A percentile compares a stretch with the other conserved stretches of the same genome.
These are phyloP conservation scores for Lonchura striata DNA, from an alignment of 2,113 vertebrate genomes.

Conservation along the genomic window DNA sequence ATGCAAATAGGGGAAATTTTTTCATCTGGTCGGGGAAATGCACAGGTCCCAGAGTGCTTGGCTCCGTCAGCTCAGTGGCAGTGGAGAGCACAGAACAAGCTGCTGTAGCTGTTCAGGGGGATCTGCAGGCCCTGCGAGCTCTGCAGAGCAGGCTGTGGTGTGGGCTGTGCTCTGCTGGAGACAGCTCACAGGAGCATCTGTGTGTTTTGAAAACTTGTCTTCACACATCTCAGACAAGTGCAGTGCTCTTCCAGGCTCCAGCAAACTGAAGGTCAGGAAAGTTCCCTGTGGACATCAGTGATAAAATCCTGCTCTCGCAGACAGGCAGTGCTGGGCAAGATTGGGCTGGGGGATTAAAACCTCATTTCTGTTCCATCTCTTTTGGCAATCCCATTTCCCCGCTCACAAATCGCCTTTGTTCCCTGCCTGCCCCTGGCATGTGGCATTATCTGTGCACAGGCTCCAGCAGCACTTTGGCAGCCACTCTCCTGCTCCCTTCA, in stretches of 20 bases:
- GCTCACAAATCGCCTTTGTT: constrained; percentile 34
- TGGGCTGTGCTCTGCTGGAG: not conserved
- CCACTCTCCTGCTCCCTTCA: not conserved
- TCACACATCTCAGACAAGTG: not conserved
- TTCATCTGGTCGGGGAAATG: not conserved
- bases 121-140: not conserved
- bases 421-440: not conserved
- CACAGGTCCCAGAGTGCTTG: not conserved
- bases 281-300: not conserved
- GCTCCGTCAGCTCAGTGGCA: not conserved
- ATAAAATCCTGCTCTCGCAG: constrained; percentile 40
- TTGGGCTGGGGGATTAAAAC: constrained; percentile 53
- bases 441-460: not conserved
- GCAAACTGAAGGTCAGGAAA: constrained; percentile 50
- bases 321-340: not conserved
- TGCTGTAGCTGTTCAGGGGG: not conserved
- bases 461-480: not conserved
- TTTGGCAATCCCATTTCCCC: constrained; percentile 43
- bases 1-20: not conserved
- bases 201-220: not conserved
- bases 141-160: not conserved
- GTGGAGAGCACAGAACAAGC: not conserved
- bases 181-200: not conserved
- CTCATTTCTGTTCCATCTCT: constrained; percentile 51
- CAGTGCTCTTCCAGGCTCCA: constrained; percentile 13